Evolutionary conservation across 2,888 invertebrate species (phyloP).

Genomic region (Tubulanus polymorphus): DNA sequence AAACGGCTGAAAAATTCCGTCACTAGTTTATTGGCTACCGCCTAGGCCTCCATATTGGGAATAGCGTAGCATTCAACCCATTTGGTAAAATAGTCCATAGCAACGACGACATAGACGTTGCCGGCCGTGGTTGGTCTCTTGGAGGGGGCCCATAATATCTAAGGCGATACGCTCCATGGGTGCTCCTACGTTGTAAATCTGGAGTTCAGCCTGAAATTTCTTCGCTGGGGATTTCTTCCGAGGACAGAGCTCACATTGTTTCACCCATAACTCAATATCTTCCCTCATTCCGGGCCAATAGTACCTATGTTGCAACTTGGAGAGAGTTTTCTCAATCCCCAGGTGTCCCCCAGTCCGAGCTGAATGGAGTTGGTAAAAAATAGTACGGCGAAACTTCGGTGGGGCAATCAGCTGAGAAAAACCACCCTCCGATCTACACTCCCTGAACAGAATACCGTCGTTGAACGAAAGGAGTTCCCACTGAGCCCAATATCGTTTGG

Average conservation of each 20-base stretch:
- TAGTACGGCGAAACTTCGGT: neutral
- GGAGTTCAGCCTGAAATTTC: slow-evolving; percentile 12
- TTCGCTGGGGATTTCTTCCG: slow-evolving; percentile 11
- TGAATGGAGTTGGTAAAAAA: neutral
- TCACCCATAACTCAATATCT: slow-evolving; percentile 13
- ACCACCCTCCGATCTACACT: slow-evolving; percentile 8
- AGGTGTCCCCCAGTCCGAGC: neutral
- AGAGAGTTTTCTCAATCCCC: neutral
- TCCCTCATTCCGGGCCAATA: slow-evolving; percentile 16
- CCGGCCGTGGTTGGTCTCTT: slow-evolving; percentile 14
- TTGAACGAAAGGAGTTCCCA: too few species aligned
- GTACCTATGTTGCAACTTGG: slow-evolving; percentile 8
- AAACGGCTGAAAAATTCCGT: slow-evolving; percentile 19
- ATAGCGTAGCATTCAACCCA: slow-evolving; percentile 19
- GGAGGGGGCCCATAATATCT: slow-evolving; percentile 21
- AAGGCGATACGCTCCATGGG: slow-evolving; percentile 16
- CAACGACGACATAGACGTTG: slow-evolving; percentile 20
- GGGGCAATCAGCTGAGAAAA: slow-evolving; percentile 1
- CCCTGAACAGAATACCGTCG: slow-evolving; percentile 13
- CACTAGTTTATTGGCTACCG: slow-evolving; percentile 14
- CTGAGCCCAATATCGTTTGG: too few species aligned
- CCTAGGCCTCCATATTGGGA: slow-evolving; percentile 18
- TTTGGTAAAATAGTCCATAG: slow-evolving; percentile 20
- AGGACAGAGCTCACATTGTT: slow-evolving; percentile 15
- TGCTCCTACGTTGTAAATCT: slow-evolving; percentile 14